A percentile compares a stretch with the other conserved stretches of the same genome.
These are phyloP conservation scores for Argyrosomus regius DNA, from an alignment of 2,797 vertebrate genomes.

Conservation along the genomic window DNA sequence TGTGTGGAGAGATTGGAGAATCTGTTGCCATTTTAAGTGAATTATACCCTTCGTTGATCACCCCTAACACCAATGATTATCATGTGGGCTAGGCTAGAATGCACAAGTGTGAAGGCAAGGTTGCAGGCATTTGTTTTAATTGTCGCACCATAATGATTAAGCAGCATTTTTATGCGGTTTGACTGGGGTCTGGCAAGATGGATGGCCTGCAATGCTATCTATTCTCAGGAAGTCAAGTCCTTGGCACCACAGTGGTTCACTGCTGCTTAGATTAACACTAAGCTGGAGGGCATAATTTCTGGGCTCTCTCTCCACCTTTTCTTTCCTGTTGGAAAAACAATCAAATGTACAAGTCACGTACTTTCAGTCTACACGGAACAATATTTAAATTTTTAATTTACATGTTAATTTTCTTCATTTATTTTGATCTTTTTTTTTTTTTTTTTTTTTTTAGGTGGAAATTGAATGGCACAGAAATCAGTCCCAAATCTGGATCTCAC, in stretches of 20 bases:
- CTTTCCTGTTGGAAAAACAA: slow-evolving; percentile 40
- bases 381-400: slow-evolving; percentile 45
- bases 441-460: slow-evolving; percentile 89
- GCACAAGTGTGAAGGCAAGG: slow-evolving; percentile 66
- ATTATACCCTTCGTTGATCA: slow-evolving; percentile 78
- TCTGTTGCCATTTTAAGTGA: slow-evolving; percentile 74
- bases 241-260: slow-evolving; percentile 70
- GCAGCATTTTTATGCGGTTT: slow-evolving; percentile 77
- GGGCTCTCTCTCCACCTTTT: slow-evolving; percentile 45
- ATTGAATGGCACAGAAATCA: slow-evolving; percentile 92
- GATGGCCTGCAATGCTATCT: slow-evolving; percentile 80
- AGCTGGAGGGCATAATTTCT: slow-evolving; percentile 61
- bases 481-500: slow-evolving; percentile 90
- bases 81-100: slow-evolving; percentile 65
- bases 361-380: slow-evolving; percentile 4
- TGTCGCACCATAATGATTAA: slow-evolving; percentile 82
- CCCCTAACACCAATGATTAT: slow-evolving; percentile 70
- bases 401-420: slow-evolving; percentile 23
- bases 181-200: slow-evolving; percentile 82
- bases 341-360: slow-evolving; percentile 35
- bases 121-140: slow-evolving; percentile 84
- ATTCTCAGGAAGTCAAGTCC: slow-evolving; percentile 72
- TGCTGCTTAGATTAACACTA: slow-evolving; percentile 73
- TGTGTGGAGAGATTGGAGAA: slow-evolving; percentile 57
- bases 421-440: slow-evolving; percentile 5